Evolutionary conservation across 2,797 vertebrate species (phyloP), one percentile per base, ranked within the genome.

Genomic region (Sebastolobus altivelis): DNA sequence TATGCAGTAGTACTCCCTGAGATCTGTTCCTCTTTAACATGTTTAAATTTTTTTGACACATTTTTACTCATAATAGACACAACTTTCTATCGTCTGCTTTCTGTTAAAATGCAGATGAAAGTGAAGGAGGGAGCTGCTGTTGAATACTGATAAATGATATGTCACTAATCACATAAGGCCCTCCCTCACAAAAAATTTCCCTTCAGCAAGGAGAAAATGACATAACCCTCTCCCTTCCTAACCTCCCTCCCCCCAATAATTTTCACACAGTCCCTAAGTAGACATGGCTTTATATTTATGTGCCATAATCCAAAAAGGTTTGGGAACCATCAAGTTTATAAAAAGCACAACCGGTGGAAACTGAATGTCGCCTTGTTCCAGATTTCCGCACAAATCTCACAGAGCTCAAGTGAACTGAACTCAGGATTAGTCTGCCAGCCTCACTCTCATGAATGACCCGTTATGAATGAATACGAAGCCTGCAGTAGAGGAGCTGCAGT

Each of bases 311-410:
- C 12, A 25, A 18, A 43, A 75, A 52, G 49, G 49, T 46, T 46
- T 46, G 20, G 49, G 20, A n/a, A 18, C 43, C 16, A 46, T 16
- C 49, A 52, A 9, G 52, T 75, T 49, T 63, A n/a, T 60, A n/a
- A 56, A 54, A 60, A 60, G 46, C 18, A 46, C 5, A 69, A n/a
- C 4, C 6, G 8, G 13, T 75, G 38, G n/a, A 72, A 55, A 22
- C 9, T 69, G 13, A 77, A 54, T 16, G 62, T 81, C 43, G 9
- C 68, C 14, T 54, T 58, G 54, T 82, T 73, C 63, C 2, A 40
- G 11, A 68, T 80, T 82, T 83, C 46, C 25, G 73, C 52, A 52
- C 35, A 75, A 55, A 65, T 67, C 59, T 66, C 35, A 49, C 56
- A 37, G 20, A 69, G 11, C 11, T 80, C 7, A 9, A 70, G 22